These are phyloP conservation scores for Xerus inauris DNA, from an alignment of 2,113 vertebrate species.

Conservation along the genomic window DNA sequence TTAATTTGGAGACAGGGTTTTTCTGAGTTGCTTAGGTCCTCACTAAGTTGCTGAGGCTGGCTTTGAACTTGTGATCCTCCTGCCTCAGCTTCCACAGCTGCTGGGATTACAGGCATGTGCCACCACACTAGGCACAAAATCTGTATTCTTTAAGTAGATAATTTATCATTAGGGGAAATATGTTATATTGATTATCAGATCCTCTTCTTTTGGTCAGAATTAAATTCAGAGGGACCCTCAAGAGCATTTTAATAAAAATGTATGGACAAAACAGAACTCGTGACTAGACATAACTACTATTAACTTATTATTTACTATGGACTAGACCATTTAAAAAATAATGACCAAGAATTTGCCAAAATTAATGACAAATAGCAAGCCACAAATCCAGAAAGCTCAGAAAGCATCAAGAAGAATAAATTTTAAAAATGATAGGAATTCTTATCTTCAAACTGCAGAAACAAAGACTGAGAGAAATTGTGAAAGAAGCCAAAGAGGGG, in stretches of 20 bases:
- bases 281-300: neutral
- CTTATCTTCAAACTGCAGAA: neutral
- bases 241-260: neutral
- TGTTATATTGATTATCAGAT: neutral
- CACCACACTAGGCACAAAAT: neutral
- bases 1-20: too few relatives aligned
- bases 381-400: neutral
- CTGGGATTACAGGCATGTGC: too few relatives aligned
- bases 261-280: neutral
- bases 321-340: neutral
- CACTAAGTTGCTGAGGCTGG: too few relatives aligned
- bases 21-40: too few relatives aligned
- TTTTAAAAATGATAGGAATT: neutral
- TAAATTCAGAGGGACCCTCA: neutral
- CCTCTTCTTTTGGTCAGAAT: neutral
- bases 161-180: neutral
- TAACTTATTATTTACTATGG: neutral
- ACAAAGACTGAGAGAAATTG: neutral
- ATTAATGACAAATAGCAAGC: neutral
- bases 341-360: neutral
- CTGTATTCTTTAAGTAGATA: neutral
- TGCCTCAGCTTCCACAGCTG: too few relatives aligned
- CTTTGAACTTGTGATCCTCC: too few relatives aligned
- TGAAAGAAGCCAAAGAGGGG: neutral
- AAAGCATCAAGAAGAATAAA: neutral